Evolutionary conservation across 2,797 vertebrate genomes (phyloP).

Genomic region (Paratrypauchen microcephalus): DNA sequence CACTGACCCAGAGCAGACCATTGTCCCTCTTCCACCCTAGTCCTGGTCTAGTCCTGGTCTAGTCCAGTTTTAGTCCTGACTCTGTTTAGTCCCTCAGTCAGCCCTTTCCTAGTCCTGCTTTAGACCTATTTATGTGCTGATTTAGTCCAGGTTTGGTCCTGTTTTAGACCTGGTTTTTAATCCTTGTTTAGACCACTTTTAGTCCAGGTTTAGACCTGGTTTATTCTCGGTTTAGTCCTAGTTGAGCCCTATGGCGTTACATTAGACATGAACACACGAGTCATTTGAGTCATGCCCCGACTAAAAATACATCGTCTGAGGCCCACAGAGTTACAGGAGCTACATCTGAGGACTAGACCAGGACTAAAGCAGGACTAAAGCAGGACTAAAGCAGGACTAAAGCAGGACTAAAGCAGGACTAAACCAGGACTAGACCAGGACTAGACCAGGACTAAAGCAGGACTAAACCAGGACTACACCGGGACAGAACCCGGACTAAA

Average conservation of each 20-base stretch:
- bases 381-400: not conserved
- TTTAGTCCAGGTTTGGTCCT: too few species aligned
- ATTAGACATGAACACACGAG: not conserved
- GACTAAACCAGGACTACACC: not conserved
- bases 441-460: not conserved
- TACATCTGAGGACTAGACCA: not conserved
- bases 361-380: not conserved
- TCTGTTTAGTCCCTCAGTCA: too few species aligned
- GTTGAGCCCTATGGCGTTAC: not conserved
- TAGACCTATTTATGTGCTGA: too few species aligned
- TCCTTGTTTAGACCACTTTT: too few species aligned
- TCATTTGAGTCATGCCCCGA: not conserved
- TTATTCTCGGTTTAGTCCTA: not conserved
- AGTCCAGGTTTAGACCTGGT: not conserved
- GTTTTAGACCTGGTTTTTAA: not conserved
- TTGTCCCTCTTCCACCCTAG: too few species aligned
- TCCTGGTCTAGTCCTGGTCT: too few species aligned
- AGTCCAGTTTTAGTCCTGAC: too few species aligned
- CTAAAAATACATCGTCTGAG: not conserved
- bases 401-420: not conserved
- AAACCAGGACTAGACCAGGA: too few species aligned
- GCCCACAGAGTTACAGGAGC: not conserved
- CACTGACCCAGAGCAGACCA: too few species aligned
- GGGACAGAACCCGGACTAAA: not conserved
- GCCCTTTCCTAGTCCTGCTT: too few species aligned